Conservation (phyloP, 2,888 invertebrate species). For the Archips crataeganus region DNA sequence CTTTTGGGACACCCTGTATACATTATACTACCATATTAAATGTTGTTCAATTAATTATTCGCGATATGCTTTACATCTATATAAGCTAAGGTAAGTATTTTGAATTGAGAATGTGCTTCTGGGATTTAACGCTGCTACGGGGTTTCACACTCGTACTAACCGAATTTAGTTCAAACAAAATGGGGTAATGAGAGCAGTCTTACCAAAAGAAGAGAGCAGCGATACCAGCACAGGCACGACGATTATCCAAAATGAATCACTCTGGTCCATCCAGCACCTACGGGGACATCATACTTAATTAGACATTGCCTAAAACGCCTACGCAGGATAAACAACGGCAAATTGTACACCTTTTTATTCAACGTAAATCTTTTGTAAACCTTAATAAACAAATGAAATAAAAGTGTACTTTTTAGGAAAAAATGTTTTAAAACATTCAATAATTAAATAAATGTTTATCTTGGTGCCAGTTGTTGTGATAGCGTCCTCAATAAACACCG, state of each 20-base stretch:
- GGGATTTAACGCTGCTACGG: neutral
- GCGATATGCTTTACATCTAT: neutral
- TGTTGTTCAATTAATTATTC: neutral
- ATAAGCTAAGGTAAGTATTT: neutral
- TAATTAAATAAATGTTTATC: slow-evolving; percentile 11
- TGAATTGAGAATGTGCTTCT: neutral
- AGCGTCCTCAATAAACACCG: slow-evolving; percentile 11
- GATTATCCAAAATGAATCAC: slow-evolving; percentile 87
- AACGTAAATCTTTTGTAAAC: neutral
- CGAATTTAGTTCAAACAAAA: neutral
- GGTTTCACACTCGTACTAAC: neutral
- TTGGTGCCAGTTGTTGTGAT: neutral
- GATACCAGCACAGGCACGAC: slow-evolving; percentile 87
- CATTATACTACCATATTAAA: neutral
- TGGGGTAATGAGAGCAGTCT: slow-evolving; percentile 48
- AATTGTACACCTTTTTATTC: neutral
- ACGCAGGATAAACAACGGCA: neutral
- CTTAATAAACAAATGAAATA: neutral
- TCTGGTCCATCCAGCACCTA: slow-evolving; percentile 90
- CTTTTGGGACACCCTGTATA: too few species aligned
- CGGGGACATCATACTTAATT: slow-evolving; percentile 31
- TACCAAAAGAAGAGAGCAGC: slow-evolving; percentile 86
- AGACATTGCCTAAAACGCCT: neutral
- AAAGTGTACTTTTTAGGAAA: neutral
- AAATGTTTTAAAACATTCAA: neutral